Percentiles rank a stretch among this genome's conserved stretches.
phyloP scores from a whole-genome alignment of 2,888 invertebrate species.

The Lissonota sp. region DNA sequence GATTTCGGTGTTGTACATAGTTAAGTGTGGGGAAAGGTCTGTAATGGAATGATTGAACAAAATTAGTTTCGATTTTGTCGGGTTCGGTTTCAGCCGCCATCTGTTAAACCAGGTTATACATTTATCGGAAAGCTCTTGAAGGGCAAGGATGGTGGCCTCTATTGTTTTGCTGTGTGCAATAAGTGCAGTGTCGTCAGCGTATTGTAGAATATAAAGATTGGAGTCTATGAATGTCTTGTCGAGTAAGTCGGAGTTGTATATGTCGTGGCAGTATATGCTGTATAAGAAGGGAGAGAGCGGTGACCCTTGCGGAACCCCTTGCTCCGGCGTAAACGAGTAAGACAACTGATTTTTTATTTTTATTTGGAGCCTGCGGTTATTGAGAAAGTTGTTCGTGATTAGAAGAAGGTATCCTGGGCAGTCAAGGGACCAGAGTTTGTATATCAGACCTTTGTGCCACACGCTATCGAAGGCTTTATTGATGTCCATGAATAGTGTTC shows the following conservation, averaged over 20 bases:
- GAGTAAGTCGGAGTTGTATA: conserved; percentile 26
- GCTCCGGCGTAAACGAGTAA: conserved; percentile 23
- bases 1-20: background rate
- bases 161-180: conserved; percentile 13
- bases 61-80: conserved; percentile 10
- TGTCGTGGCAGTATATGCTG: conserved; percentile 43
- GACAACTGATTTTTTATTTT: background rate
- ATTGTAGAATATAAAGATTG: conserved; percentile 19
- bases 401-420: conserved; percentile 34
- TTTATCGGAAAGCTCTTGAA: conserved; percentile 71
- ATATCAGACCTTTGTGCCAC: conserved; percentile 64
- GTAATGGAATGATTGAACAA: too few relatives aligned
- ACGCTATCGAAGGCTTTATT: conserved; percentile 69
- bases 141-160: conserved; percentile 31
- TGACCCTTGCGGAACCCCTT: conserved; percentile 51
- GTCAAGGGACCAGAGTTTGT: conserved; percentile 52
- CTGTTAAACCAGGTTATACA: conserved; percentile 39
- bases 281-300: conserved; percentile 40
- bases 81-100: conserved; percentile 49
- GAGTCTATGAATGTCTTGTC: background rate
- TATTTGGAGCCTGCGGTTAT: background rate
- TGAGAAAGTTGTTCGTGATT: conserved; percentile 10
- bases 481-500: conserved; percentile 66
- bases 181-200: conserved; percentile 28
- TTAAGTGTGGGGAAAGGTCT: background rate